These are phyloP conservation scores for Tachina fera DNA, from an alignment of 2,888 invertebrate species.

Conservation along the genomic window DNA sequence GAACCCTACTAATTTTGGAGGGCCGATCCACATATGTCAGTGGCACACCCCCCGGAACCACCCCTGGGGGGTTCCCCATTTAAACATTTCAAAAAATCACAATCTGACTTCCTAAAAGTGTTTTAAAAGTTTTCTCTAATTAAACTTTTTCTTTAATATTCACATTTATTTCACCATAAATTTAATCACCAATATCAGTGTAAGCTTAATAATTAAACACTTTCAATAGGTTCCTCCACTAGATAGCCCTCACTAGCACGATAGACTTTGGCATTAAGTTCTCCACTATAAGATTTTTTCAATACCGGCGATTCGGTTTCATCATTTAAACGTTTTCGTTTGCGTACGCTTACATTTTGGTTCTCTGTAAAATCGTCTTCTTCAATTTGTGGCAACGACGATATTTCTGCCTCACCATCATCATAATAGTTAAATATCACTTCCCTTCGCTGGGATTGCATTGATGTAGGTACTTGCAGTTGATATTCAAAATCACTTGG, in stretches of 20 bases:
- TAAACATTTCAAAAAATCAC: no score
- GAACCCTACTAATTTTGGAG: no score
- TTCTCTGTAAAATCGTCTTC: conserved; percentile 67
- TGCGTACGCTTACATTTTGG: conserved; percentile 64
- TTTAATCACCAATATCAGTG: conserved; percentile 18
- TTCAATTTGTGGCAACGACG: conserved; percentile 53
- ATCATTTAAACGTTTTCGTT: conserved; percentile 67
- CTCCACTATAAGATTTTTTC: conserved; percentile 7
- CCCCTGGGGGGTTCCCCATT: no score
- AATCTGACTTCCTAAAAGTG: no score
- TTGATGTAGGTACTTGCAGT: conserved; percentile 69
- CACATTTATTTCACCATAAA: conserved; percentile 18
- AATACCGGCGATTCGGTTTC: neutral
- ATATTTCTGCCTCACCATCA: conserved; percentile 43
- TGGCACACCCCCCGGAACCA: no score
- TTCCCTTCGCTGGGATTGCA: conserved; percentile 24
- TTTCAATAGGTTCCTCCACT: conserved; percentile 78
- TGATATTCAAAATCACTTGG: conserved; percentile 73
- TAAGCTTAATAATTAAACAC: conserved; percentile 3
- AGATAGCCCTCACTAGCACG: conserved; percentile 76
- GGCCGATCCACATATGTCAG: no score
- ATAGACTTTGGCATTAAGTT: conserved; percentile 69
- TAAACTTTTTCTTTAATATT: neutral
- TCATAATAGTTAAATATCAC: conserved; percentile 58
- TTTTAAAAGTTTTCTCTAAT: neutral